phyloP scores from a whole-genome alignment of 2,797 vertebrate genomes.

The Lates japonicus region DNA sequence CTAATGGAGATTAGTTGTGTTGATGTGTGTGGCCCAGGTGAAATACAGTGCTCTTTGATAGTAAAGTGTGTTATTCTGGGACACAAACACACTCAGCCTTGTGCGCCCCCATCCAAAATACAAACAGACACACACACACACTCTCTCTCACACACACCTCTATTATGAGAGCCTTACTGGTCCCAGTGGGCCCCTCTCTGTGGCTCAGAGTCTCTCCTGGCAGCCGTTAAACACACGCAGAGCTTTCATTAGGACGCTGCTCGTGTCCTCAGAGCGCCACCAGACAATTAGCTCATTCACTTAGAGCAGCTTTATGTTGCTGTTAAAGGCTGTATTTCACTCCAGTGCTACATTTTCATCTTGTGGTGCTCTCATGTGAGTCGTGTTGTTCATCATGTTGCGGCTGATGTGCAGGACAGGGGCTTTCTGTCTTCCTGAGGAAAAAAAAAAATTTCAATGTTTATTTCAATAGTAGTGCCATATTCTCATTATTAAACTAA shows the following conservation, averaged over 20 bases:
- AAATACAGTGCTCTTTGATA: conserved; percentile 40
- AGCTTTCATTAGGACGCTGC: conserved; percentile 57
- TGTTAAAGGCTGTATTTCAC: not conserved
- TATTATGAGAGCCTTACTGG: conserved; percentile 50
- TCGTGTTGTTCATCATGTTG: not conserved
- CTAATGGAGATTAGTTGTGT: conserved; percentile 68
- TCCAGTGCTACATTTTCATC: fast-evolving
- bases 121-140: conserved; percentile 20
- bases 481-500: no score
- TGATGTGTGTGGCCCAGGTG: conserved; percentile 61
- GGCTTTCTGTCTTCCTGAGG: not conserved
- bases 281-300: conserved; percentile 54
- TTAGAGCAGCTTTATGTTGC: conserved; percentile 32
- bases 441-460: no score
- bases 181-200: conserved; percentile 45
- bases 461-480: no score
- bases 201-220: conserved; percentile 33
- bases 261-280: conserved; percentile 18
- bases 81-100: conserved; percentile 31
- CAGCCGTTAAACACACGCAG: conserved; percentile 33
- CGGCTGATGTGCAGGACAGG: not conserved
- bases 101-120: not conserved
- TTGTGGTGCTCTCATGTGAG: not conserved
- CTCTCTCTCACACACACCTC: conserved; percentile 4
- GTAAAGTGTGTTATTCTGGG: conserved; percentile 44